Base-by-base conservation (phyloP, 1,140 invertebrate genomes). In the Pseudobourletiella spinata region DNA sequence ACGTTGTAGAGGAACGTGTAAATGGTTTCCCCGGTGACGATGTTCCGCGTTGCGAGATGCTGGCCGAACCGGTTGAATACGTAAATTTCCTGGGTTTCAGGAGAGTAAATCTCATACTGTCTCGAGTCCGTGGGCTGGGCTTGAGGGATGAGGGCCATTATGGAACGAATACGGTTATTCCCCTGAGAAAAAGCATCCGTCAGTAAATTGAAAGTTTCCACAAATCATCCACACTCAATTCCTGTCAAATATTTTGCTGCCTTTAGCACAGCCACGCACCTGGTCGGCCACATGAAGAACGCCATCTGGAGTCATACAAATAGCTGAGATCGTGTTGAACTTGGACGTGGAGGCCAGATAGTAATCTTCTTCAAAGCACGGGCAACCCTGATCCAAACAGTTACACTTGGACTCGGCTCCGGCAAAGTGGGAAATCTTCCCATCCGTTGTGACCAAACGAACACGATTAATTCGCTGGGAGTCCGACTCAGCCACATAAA, bases 61-160 rank as follows among this genome's bases (percentile, higher is more conserved):
- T 96, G 92, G 0, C 94, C 95, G 72, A 95, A 95, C 68, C 91
- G 80, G 72, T 97, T 97, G 74, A 98, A 98, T 14, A 95, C 85
- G 72, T 95, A 97, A 48, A 93, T 86, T 76, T 97, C 92, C 74
- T 96, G 91, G 1, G 90, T 94, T 70, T 95, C 92, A 0, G 94
- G 90, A 0, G 91, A 91, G 67, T 92, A 94, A 52, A 98, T 93
- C 76, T 95, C 90, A 73, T 95, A 97, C 73, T 93, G 88, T 29
- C 90, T 79, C 0, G 86, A 82, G 0, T 83, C 80, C 16, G 58
- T 55, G 15, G 56, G 56, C 1, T 58, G 39, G 69, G 85, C 89
- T 0, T 90, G 86, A 0, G 89, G 94, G 55, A 97, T 89, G 71
- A 89, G 90, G 0, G 93, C 90, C 77, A 89, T 90, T 0, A 97